Evolutionary conservation across 1,140 invertebrate species (phyloP), one percentile per base, ranked within the genome.

Genomic region (Acromyrmex echinatior): DNA sequence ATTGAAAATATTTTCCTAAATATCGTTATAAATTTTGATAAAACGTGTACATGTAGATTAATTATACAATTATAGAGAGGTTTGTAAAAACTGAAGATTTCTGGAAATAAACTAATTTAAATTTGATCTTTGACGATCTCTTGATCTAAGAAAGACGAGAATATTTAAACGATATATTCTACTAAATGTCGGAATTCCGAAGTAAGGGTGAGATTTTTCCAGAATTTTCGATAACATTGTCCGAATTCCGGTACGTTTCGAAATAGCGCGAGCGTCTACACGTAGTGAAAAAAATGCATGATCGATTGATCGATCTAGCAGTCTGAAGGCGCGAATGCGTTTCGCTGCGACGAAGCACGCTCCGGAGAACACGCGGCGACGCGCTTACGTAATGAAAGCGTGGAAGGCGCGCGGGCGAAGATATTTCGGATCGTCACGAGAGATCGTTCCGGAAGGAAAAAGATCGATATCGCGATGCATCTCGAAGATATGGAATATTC

Each of bases 311-410:
- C 18, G 7, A 68, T 68, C 25, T 14, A 45, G n/a, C 51, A 28
- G n/a, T n/a, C 3, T 1, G 25, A 2, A 49, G 39, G 21, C 31
- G 39, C 35, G 39, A 45, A 12, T 16, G 14, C 45, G 28, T 56
- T 16, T 39, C 18, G 28, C 25, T 56, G 56, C 45, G 28, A 21
- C 31, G 31, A 51, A 51, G 39, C 58, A 63, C 56, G 39, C 28
- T 53, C 12, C n/a, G 14, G 7, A 49, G 60, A 80, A 0, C 58
- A n/a, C 66, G 86, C 49, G 49, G 66, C 70, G 56, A 73, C 70
- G 68, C 60, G 51, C 82, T 89, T 89, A 88, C 80, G 56, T 88
- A 89, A 89, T 39, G n/a, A 71, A 31, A 85, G 39, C 51, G 51
- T 51, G 63, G 49, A 81, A 65, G 35, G 35, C 21, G 53, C 68